Conservation (phyloP, 2,113 vertebrate species). For the Sapayoa aenigma region DNA sequence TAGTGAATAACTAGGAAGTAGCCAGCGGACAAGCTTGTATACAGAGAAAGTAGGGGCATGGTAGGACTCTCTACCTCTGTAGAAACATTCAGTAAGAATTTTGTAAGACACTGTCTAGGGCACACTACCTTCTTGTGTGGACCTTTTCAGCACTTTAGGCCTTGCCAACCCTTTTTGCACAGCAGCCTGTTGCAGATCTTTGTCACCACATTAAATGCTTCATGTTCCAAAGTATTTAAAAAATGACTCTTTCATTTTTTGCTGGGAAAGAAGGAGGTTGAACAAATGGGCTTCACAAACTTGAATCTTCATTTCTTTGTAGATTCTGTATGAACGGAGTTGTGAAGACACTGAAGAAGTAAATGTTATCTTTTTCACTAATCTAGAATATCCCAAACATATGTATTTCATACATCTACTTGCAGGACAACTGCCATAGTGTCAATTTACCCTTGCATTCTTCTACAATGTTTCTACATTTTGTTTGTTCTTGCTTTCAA, state of each 20-base stretch:
- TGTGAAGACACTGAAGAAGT: background rate
- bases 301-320: background rate
- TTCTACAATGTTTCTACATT: background rate
- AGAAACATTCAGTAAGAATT: background rate
- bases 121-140: background rate
- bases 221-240: background rate
- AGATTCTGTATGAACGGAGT: background rate
- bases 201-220: background rate
- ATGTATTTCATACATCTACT: background rate
- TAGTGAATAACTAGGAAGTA: background rate
- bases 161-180: background rate
- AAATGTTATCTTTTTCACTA: background rate
- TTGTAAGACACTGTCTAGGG: background rate
- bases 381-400: background rate
- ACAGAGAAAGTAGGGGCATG: background rate
- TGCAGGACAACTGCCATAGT: background rate
- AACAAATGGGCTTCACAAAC: rapidly evolving
- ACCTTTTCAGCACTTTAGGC: background rate
- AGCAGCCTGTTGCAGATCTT: background rate
- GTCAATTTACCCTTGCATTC: background rate
- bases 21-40: background rate
- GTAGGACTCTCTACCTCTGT: background rate
- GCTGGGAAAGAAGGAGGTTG: background rate
- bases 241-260: background rate
- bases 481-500: background rate